These are phyloP conservation scores for Erithacus rubecula DNA, from an alignment of 2,797 vertebrate genomes.

Conservation along the genomic window DNA sequence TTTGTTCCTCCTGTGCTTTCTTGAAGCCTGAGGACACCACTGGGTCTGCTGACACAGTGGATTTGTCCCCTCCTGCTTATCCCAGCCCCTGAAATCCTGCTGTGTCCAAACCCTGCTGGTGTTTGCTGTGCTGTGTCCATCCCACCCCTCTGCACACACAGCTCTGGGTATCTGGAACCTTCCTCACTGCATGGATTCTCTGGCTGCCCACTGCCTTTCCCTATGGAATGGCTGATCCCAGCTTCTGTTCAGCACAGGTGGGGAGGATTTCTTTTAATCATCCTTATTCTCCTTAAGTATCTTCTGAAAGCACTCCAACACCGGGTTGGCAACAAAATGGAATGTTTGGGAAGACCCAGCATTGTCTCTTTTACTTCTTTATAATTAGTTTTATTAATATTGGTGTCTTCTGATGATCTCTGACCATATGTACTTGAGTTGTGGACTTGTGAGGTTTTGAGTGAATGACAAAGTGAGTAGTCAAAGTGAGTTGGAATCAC, in stretches of 20 bases:
- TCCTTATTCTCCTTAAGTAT: background rate
- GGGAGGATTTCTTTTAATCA: background rate
- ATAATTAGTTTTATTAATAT: background rate
- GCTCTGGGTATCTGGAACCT: background rate
- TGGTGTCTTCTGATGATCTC: background rate
- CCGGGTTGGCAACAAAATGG: background rate
- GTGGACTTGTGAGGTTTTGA: background rate
- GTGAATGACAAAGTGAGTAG: background rate
- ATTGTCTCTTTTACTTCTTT: background rate
- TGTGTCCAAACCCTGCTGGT: background rate
- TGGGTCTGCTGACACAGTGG: background rate
- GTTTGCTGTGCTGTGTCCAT: background rate
- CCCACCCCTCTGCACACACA: background rate
- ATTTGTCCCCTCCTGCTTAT: background rate
- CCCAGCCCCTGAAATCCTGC: background rate
- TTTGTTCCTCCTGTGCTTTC: slow-evolving; percentile 11
- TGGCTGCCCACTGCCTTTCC: background rate
- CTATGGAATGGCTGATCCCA: accelerated
- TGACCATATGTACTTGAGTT: accelerated
- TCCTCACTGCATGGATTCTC: background rate
- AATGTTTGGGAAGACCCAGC: background rate
- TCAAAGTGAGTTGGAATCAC: background rate
- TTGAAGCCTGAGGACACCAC: background rate
- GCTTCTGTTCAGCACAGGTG: background rate
- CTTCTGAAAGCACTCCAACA: background rate